phyloP scores from a whole-genome alignment of 2,888 invertebrate species.

The Leistus spinibarbis region DNA sequence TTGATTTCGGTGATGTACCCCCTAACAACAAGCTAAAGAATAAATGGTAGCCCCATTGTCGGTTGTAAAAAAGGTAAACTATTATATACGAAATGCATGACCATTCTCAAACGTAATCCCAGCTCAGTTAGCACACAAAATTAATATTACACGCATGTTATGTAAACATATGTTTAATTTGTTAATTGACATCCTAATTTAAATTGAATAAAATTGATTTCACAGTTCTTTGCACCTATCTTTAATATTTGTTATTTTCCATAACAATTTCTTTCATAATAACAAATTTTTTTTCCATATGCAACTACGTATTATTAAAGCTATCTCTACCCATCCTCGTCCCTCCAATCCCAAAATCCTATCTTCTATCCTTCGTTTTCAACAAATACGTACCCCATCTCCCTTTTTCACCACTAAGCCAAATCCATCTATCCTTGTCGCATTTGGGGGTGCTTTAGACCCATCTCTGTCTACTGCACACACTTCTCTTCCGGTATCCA shows the following conservation, averaged over 20 bases:
- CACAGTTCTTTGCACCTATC: too few relatives aligned
- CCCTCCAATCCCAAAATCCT: not conserved
- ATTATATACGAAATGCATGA: not conserved
- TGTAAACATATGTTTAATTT: not conserved
- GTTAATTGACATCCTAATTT: too few relatives aligned
- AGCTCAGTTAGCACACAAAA: too few relatives aligned
- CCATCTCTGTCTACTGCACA: conserved; percentile 18
- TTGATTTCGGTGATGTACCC: conserved; percentile 32
- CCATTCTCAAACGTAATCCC: too few relatives aligned
- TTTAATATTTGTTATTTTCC: too few relatives aligned
- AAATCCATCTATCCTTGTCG: conserved; percentile 12
- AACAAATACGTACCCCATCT: conserved; percentile 9
- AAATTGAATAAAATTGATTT: too few relatives aligned
- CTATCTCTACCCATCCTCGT: not conserved
- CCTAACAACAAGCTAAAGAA: not conserved
- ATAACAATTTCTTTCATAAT: too few relatives aligned
- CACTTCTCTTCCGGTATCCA: conserved; percentile 19
- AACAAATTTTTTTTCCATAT: not conserved
- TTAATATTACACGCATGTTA: too few relatives aligned
- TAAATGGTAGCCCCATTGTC: not conserved
- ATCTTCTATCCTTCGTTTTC: conserved; percentile 1
- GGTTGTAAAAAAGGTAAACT: not conserved
- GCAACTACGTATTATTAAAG: not conserved
- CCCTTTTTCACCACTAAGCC: conserved; percentile 9
- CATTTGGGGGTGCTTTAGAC: not conserved